Percentiles rank a stretch among this genome's conserved stretches.
Evolutionary conservation across 1,140 invertebrate genomes (phyloP).

Genomic region (Drosophila littoralis): DNA sequence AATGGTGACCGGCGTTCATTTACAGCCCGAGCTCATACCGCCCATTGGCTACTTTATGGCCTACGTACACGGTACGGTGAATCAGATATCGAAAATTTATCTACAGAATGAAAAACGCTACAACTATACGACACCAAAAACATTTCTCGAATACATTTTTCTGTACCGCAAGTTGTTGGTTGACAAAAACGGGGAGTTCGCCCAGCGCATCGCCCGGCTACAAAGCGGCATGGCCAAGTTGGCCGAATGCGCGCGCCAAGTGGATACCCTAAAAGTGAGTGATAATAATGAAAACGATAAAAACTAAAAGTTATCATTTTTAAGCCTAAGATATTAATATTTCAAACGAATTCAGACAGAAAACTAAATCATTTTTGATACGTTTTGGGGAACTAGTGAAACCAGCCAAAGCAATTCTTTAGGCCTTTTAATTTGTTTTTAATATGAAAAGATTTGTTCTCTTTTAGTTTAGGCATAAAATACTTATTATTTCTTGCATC

Average conservation of each 20-base stretch:
- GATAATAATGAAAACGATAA: conserved; percentile 30
- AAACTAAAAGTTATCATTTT: neutral
- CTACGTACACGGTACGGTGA: conserved; percentile 94
- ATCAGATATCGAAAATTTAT: conserved; percentile 93
- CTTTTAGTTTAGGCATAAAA: no score
- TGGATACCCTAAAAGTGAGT: conserved; percentile 86
- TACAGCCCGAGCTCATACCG: conserved; percentile 80
- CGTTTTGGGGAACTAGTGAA: no score
- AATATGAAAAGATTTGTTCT: no score
- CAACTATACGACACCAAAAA: conserved; percentile 98
- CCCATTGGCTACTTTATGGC: conserved; percentile 95
- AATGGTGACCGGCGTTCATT: conserved; percentile 18
- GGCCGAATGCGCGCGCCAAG: conserved; percentile 93
- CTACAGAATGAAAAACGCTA: conserved; percentile 94
- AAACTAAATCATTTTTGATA: no score
- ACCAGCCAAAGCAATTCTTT: no score
- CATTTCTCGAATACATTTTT: conserved; percentile 96
- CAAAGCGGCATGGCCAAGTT: conserved; percentile 96
- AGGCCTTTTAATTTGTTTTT: no score
- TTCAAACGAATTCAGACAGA: no score
- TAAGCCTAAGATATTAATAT: neutral
- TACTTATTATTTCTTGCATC: no score
- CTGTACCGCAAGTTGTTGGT: conserved; percentile 94
- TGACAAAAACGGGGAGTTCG: conserved; percentile 90
- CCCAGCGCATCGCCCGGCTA: conserved; percentile 91